phyloP scores from a whole-genome alignment of 2,888 invertebrate species.

The Nymphalis polychloros region DNA sequence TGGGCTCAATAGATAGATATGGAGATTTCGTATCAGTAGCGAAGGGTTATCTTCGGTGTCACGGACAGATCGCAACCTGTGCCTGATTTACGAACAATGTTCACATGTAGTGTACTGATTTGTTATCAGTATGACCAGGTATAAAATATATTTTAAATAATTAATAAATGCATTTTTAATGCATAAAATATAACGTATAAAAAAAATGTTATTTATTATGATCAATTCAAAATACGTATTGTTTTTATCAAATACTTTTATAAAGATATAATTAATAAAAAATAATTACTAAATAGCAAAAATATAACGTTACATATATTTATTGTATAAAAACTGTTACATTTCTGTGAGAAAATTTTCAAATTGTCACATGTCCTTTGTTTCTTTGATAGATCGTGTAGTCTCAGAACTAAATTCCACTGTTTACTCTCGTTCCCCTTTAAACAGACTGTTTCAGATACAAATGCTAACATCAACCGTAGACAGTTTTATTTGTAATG shows the following conservation, averaged over 20 bases:
- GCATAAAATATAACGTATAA: too few relatives aligned
- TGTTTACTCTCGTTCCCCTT: slow-evolving; percentile 33
- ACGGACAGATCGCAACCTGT: slow-evolving; percentile 64
- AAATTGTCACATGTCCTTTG: slow-evolving; percentile 34
- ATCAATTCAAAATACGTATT: background rate
- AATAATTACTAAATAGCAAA: background rate
- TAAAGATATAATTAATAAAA: too few relatives aligned
- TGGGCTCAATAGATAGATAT: slow-evolving; percentile 57
- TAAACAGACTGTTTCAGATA: slow-evolving; percentile 17
- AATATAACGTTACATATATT: background rate
- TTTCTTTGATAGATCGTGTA: slow-evolving; percentile 34
- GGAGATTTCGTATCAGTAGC: slow-evolving; percentile 62
- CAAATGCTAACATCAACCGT: slow-evolving; percentile 5
- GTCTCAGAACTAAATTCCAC: slow-evolving; percentile 21
- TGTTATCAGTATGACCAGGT: background rate
- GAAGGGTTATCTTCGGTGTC: slow-evolving; percentile 69
- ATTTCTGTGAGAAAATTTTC: slow-evolving; percentile 31
- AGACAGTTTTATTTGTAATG: background rate
- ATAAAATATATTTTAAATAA: background rate
- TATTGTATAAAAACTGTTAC: slow-evolving; percentile 1
- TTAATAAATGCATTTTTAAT: too few relatives aligned
- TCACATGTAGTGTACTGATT: background rate
- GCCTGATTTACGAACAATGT: slow-evolving; percentile 47
- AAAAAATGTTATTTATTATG: too few relatives aligned
- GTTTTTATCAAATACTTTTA: background rate